Base-by-base conservation (phyloP, 2,888 invertebrate genomes). In the Rhynchonema sp. region DNA sequence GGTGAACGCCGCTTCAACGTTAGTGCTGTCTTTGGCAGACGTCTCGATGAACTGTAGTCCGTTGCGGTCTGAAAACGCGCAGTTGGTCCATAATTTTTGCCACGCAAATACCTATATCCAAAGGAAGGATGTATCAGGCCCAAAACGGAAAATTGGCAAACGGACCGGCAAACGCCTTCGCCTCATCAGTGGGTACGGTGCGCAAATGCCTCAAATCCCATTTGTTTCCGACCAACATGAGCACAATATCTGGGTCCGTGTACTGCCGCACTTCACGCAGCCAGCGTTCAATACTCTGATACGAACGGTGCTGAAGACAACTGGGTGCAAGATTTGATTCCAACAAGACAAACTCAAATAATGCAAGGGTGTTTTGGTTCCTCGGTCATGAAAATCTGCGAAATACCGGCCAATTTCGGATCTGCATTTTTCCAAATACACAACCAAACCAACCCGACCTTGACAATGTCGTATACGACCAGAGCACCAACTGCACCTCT, bases 251-350 rank as follows among this genome's bases (percentile, higher is more conserved):
- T 79, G 92, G 91, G 80, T 98, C 96, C 63, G 96, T 96, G 77
- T 98, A 96, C 78, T 98, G 96, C 66, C 94, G 82, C 66, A 98
- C 79, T 76, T 98, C 96, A 69, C 90, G 84, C 75, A 99, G 79
- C 98, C 98, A 99, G 75, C 96, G 82, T 78, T 99, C 98, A 58
- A 99, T 98, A 78, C 98, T 99, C 81, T 99, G 98, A 75, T 96
- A 99, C 28, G 96, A 96, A 74, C 94, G 80, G 77, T 98, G 96
- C 79, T 72, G 70, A 1, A 59, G n/a, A n/a, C n/a, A n/a, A n/a
- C n/a, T n/a, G n/a, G n/a, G n/a, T n/a, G n/a, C n/a, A n/a, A n/a
- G n/a, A n/a, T n/a, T n/a, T n/a, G n/a, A n/a, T n/a, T n/a, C n/a
- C n/a, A n/a, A n/a, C n/a, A n/a, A n/a, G n/a, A n/a, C n/a, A n/a